Evolutionary conservation across 1,140 invertebrate species (phyloP).

Genomic region (Diprion similis): DNA sequence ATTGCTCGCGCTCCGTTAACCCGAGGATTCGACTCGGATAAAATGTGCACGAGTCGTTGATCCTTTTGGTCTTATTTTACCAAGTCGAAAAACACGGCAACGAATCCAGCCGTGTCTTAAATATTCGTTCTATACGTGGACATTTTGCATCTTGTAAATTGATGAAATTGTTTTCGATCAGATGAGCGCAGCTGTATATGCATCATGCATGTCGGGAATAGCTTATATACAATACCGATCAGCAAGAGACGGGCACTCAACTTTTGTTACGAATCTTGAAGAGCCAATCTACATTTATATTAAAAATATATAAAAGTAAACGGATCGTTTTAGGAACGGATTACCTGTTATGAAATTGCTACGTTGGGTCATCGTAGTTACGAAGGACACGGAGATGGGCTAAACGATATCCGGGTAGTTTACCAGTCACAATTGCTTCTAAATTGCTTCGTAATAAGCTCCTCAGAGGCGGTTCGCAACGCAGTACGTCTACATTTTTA

Average conservation of each 20-base stretch:
- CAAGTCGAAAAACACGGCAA: too few relatives aligned
- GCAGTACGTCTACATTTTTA: too few relatives aligned
- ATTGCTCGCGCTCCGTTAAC: too few relatives aligned
- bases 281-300: background rate
- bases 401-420: background rate
- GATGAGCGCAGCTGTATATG: background rate
- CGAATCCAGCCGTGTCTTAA: too few relatives aligned
- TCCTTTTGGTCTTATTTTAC: too few relatives aligned
- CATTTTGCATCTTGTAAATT: constrained; percentile 6
- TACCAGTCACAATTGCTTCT: background rate
- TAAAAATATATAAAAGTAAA: background rate
- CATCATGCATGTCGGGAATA: too few relatives aligned
- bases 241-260: too few relatives aligned
- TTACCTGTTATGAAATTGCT: background rate
- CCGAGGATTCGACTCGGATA: too few relatives aligned
- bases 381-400: background rate
- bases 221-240: background rate
- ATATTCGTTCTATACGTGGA: too few relatives aligned
- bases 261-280: background rate
- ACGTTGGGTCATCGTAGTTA: background rate
- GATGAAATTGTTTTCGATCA: constrained; percentile 31
- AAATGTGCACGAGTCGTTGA: too few relatives aligned
- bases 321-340: background rate
- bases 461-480: background rate
- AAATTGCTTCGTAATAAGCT: background rate